Base-by-base conservation (phyloP, 1,140 invertebrate species). In the Psilanteris sp. region DNA sequence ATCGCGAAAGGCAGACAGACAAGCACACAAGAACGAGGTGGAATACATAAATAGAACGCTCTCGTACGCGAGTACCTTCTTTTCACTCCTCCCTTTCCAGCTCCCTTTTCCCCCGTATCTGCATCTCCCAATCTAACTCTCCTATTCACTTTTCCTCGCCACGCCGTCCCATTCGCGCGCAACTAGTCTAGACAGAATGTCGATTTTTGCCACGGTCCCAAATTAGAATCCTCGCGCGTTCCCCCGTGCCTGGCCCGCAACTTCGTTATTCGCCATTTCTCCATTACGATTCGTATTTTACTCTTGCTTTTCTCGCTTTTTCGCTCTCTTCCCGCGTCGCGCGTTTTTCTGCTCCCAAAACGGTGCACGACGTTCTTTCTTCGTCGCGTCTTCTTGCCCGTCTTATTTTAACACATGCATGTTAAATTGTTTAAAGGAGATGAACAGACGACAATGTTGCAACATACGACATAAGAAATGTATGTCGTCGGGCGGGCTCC, bases 111-210 rank as follows among this genome's bases (percentile, higher is more conserved):
- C 71, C 52, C 48, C 71, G 77, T 72, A 70, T 80, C 72, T 71
- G 59, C 50, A 52, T 55, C 44, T 37, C 44, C 50, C 71, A 46
- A 61, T 74, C 50, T 37, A 44, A 37, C 43, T 48, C 37, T 26
- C 39, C 32, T 54, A 48, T 73, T 71, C 59, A 37, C 44, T 54
- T 73, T 73, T 76, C 64, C 61, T 72, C 27, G 32, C 37, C 44
- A 24, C 39, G 50, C 34, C 71, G 64, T 72, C 64, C 66, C 67
- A 54, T 67, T 66, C 54, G 59, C 74, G 70, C 78, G 78, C 70
- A 77, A 76, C 81, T 80, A 87, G 87, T 88, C 87, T 88, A 88
- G 87, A 88, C 87, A 55, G 83, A 82, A 83, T 88, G 86, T 87
- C 86, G 85, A 88, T 88, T 87, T 87, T 88, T 88, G 79, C 85